Conservation (phyloP, 1,140 invertebrate genomes). For the Drosophila micromelanica region DNA sequence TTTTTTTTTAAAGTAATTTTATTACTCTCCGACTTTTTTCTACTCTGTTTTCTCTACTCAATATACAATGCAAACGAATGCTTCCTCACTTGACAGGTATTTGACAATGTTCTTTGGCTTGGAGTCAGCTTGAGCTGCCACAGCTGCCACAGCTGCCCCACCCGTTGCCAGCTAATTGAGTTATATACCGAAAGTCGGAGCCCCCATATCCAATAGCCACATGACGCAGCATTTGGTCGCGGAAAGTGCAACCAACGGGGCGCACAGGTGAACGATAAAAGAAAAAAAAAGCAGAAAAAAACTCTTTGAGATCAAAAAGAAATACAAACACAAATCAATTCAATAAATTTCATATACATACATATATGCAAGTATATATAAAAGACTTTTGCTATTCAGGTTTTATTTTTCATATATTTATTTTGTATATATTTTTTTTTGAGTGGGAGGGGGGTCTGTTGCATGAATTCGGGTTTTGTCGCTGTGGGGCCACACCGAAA, state of each 20-base stretch:
- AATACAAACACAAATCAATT: constrained; percentile 61
- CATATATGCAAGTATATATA: background rate
- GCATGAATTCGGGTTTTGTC: constrained; percentile 23
- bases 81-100: background rate
- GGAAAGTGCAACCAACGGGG: constrained; percentile 48
- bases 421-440: background rate
- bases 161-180: constrained; percentile 65
- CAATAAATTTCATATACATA: constrained; percentile 51
- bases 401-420: constrained; percentile 30
- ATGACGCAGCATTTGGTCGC: constrained; percentile 57
- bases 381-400: constrained; percentile 60
- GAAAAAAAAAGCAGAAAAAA: background rate
- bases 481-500: too few species aligned
- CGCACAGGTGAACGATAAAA: constrained; percentile 35
- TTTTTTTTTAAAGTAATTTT: too few species aligned
- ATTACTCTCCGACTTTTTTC: background rate
- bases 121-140: background rate
- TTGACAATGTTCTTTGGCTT: constrained; percentile 19
- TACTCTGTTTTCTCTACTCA: background rate
- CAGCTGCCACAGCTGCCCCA: too few species aligned
- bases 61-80: background rate
- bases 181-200: constrained; percentile 53
- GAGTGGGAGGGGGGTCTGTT: too few species aligned
- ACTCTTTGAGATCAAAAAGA: constrained; percentile 61
- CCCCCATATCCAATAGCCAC: constrained; percentile 29